phyloP scores from a whole-genome alignment of 2,113 vertebrate genomes.

The Nothoprocta pentlandii region DNA sequence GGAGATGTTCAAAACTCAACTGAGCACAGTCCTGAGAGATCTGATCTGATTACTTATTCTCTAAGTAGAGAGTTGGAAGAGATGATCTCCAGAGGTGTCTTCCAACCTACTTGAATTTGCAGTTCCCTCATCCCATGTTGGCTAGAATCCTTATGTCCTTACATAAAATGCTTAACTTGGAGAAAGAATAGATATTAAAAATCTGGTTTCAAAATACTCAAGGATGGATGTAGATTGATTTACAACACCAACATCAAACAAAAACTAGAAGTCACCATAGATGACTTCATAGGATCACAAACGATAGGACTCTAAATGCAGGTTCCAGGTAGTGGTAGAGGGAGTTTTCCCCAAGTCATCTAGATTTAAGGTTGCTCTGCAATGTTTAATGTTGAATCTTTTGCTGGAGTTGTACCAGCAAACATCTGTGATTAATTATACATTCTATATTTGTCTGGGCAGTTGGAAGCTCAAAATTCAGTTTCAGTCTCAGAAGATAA shows the following conservation, averaged over 20 bases:
- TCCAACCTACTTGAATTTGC: neutral
- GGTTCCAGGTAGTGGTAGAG: neutral
- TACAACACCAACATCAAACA: neutral
- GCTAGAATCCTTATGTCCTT: neutral
- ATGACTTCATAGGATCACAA: neutral
- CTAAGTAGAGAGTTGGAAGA: neutral
- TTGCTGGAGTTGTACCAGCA: constrained; percentile 8
- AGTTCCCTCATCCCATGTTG: neutral
- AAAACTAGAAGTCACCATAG: neutral
- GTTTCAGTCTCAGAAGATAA: constrained; percentile 28
- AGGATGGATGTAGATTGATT: neutral
- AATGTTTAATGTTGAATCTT: neutral
- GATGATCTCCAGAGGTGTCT: neutral
- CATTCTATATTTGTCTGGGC: constrained; percentile 25
- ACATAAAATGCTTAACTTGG: neutral
- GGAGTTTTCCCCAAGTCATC: neutral
- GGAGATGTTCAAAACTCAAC: neutral
- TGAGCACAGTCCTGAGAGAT: neutral
- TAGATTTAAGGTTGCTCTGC: neutral
- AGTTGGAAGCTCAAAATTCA: constrained; percentile 26
- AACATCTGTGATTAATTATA: constrained; percentile 57
- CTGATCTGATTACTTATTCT: neutral
- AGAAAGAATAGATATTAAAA: neutral
- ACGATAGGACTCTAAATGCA: rapidly evolving
- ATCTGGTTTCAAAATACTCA: neutral